A percentile compares a stretch with the other conserved stretches of the same genome.
Conservation (phyloP, 2,888 invertebrate genomes). For the Himalopsyche kuldschensis region DNA sequence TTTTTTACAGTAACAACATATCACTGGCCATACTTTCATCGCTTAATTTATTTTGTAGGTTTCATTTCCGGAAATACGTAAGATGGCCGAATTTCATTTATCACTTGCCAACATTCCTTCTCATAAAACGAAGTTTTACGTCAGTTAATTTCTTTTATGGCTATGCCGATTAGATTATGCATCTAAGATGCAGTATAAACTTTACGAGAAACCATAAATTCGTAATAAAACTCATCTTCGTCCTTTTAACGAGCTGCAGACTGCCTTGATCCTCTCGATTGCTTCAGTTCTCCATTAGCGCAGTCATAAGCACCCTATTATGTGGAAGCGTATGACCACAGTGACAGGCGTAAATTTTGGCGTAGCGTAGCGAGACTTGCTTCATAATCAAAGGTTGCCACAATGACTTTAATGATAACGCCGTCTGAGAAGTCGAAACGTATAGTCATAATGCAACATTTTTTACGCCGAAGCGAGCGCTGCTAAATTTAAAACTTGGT, state of each 20-base stretch:
- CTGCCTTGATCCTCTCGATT: neutral
- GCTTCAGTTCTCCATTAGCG: neutral
- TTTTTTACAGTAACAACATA: too few relatives aligned
- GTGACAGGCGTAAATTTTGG: too few relatives aligned
- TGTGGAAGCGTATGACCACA: too few relatives aligned
- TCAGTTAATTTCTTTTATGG: neutral
- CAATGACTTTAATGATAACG: too few relatives aligned
- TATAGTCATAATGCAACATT: too few relatives aligned
- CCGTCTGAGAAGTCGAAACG: too few relatives aligned
- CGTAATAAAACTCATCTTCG: neutral
- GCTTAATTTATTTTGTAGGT: neutral
- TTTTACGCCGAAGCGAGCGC: too few relatives aligned
- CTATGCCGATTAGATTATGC: neutral
- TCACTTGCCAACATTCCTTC: neutral
- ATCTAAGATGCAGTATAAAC: neutral
- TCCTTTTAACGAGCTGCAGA: neutral
- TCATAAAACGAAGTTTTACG: neutral
- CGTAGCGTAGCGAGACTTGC: too few relatives aligned
- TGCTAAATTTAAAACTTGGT: too few relatives aligned
- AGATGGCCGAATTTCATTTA: neutral
- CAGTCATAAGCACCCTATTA: neutral
- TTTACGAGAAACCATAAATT: neutral
- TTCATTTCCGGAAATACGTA: neutral
- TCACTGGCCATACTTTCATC: too few relatives aligned
- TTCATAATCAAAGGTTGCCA: too few relatives aligned